phyloP scores from a whole-genome alignment of 2,888 invertebrate species.

The Spodoptera picta region DNA sequence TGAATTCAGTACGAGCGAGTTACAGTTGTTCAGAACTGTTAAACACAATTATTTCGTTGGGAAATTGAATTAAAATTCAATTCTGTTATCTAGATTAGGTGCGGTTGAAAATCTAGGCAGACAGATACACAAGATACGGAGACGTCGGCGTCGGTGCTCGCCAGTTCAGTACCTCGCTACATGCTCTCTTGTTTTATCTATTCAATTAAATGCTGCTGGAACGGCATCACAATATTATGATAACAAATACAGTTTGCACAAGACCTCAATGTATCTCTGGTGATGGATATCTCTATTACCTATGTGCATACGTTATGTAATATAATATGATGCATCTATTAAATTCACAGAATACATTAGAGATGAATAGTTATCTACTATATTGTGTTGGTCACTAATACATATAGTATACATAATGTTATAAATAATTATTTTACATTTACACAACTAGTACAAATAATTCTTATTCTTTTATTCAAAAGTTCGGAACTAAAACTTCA shows the following conservation, averaged over 20 bases:
- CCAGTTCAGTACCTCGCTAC: slow-evolving; percentile 12
- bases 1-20: slow-evolving; percentile 76
- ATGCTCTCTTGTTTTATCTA: slow-evolving; percentile 53
- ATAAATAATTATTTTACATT: background rate
- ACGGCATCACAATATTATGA: slow-evolving; percentile 42
- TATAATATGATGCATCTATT: too few relatives aligned
- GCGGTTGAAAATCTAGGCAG: slow-evolving; percentile 55
- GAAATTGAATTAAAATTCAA: slow-evolving; percentile 78
- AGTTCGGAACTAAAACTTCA: too few relatives aligned
- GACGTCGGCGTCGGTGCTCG: slow-evolving; percentile 44
- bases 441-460: too few relatives aligned
- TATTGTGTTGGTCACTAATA: background rate
- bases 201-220: slow-evolving; percentile 44
- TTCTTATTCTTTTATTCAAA: too few relatives aligned
- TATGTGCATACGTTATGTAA: background rate
- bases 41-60: slow-evolving; percentile 76
- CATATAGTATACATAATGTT: background rate
- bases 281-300: slow-evolving; percentile 21
- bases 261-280: slow-evolving; percentile 17
- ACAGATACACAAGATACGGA: slow-evolving; percentile 37
- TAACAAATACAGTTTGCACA: slow-evolving; percentile 31
- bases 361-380: slow-evolving; percentile 2
- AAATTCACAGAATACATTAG: slow-evolving; percentile 3
- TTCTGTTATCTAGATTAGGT: slow-evolving; percentile 66
- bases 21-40: slow-evolving; percentile 76